Base-by-base conservation (phyloP, 2,113 vertebrate genomes). In the Ia io region DNA sequence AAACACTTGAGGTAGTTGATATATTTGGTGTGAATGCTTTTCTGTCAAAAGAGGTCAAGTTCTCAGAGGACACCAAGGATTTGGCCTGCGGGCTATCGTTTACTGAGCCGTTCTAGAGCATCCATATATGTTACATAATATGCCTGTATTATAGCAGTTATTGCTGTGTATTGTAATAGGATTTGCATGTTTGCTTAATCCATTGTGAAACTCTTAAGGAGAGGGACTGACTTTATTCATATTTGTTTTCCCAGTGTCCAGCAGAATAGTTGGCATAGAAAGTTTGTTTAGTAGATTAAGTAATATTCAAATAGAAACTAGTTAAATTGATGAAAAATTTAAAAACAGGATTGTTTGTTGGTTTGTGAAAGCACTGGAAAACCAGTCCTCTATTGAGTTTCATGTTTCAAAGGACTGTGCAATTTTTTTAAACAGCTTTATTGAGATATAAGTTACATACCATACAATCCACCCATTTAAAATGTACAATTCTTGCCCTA, bases 301-400 rank as follows among this genome's bases (percentile, higher is more conserved):
- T 85, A 83, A 83, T 67, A 32, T 69, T 95, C 51, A 89, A 56
- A 89, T 25, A 95, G 79, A 83, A 94, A 95, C 69, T 56, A 12
- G 11, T 85, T 67, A 93, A 44, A 79, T 1, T 49, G 61, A 78
- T 30, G 70, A 78, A 90, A 87, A 69, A 79, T 44, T 63, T 28
- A 32, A 85, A 82, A 74, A 18, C 30, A 67, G 76, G 20, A 6
- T 56, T 76, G 18, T 93, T 82, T 59, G 37, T 77, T 87, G 40
- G 49, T 56, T 90, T 76, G 32, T 44, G 18, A 44, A 95, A 96
- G 22, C 23, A 63, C 30, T 74, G 56, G 28, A 40, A 25, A 35
- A 61, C 20, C 10, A 69, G 44, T 35, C 22, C 17, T 47, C 23
- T 69, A 40, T 9, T 63, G 44, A 84, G 49, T 80, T 94, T 95